Base-by-base conservation (phyloP, 2,797 vertebrate genomes). In the Chiloscyllium punctatum region DNA sequence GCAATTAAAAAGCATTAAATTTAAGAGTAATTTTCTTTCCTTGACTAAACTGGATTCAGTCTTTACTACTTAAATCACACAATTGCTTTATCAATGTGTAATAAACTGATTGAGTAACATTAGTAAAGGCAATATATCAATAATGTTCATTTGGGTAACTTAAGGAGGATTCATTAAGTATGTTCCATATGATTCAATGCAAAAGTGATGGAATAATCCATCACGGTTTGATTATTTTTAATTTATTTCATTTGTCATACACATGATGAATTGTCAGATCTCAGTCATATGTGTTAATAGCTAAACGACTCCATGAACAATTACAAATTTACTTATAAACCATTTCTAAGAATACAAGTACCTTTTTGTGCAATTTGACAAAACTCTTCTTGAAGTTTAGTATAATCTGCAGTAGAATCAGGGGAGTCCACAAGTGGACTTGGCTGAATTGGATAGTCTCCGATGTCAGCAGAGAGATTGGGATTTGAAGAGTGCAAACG, bases 341-440 rank as follows among this genome's bases (percentile, higher is more conserved):
- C 18, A 21, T 51, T 53, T 77, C 71, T 30, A 53, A 33, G 71
- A 51, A 51, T 74, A 53, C 21, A 77, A 82, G 33, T 98, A 99
- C 99, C 99, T 98, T 99, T 99, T 97, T 99, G 99, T 71, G 99
- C 98, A 86, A 99, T 98, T 96, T 98, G 97, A 97, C 99, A 99
- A 97, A 99, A 99, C 96, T 99, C 99, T 97, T 99, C 99, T 96
- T 99, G 99, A 96, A 99, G 98, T 97, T 99, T 99, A 97, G 98
- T 98, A 97, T 99, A 99, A 97, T 99, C 99, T 0, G 98, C 97
- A 95, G 98, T 97, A 96, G 98, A 98, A 96, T 99, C 99, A 33
- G 98, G 97, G 95, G 98, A 97, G 97, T 99, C 99, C 0, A 97
- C 96, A 96, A 98, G 97, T 42, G 98, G 98, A 95, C 98, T 98